Base-by-base conservation (phyloP, 2,113 vertebrate species). In the Uropsilus gracilis region DNA sequence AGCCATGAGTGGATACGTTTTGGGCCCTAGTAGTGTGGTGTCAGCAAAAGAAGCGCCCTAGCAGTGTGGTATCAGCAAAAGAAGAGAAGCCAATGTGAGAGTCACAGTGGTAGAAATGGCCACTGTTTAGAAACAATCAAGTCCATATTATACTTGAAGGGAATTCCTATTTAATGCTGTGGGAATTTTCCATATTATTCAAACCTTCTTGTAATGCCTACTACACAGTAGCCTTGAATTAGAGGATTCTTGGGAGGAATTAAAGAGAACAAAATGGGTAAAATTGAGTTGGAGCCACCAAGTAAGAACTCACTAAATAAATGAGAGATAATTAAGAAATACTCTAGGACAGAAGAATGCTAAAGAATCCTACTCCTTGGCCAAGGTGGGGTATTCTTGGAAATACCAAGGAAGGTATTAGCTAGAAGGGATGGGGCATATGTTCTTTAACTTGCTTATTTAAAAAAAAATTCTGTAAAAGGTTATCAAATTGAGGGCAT, bases 51-150 rank as follows among this genome's bases (percentile, higher is more conserved):
- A 22, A 84, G 69, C n/a, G 30, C 42, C 34, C 69, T 77, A 57
- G 53, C 10, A 44, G 61, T 83, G 48, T 9, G 13, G 5, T 53
- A 64, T 50, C 11, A 80, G 71, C 44, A 86, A 86, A 86, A 89
- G 28, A 22, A 84, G 69, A 86, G 44, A 83, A 30, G 18, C 6
- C n/a, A 69, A 8, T 18, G 7, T 59, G 46, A 88, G 12, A 72
- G 2, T 55, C 64, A 16, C 11, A 39, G 37, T 37, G 57, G n/a
- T 48, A 90, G 71, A 57, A 89, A 72, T 20, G 69, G 57, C 28
- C 87, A 64, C 1, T 61, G 68, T 91, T 83, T 39, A 83, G 50
- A 83, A 83, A 91, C 30, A 81, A 20, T 55, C 34, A 93, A 95
- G 34, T 55, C 32, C 42, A 89, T 8, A 28, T n/a, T 57, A 66